A percentile compares a stretch with the other conserved stretches of the same genome.
phyloP scores from a whole-genome alignment of 2,797 vertebrate species.

The Acanthurus leucopareius region DNA sequence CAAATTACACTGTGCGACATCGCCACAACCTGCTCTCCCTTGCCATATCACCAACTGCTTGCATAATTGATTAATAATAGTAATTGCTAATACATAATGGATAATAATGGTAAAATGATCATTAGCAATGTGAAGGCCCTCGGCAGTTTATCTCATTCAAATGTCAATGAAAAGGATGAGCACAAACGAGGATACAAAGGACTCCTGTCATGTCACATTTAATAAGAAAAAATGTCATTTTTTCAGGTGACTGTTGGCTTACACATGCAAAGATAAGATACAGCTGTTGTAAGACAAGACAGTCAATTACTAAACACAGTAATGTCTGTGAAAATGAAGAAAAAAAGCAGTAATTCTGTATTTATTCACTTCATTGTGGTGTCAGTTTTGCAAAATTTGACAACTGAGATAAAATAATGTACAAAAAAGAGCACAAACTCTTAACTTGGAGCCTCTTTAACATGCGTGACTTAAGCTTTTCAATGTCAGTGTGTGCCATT shows the following conservation, averaged over 20 bases:
- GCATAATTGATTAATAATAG: slow-evolving; percentile 65
- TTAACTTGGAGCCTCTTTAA: too few relatives aligned
- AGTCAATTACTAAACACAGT: too few relatives aligned
- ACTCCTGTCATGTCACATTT: slow-evolving; percentile 18
- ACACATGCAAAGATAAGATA: background rate
- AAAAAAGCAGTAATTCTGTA: too few relatives aligned
- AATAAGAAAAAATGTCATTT: slow-evolving; percentile 20
- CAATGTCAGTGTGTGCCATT: too few relatives aligned
- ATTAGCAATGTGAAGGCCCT: slow-evolving; percentile 41
- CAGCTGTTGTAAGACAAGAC: background rate
- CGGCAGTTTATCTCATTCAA: slow-evolving; percentile 33
- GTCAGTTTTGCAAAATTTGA: too few relatives aligned
- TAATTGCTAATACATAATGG: slow-evolving; percentile 70
- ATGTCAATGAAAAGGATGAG: slow-evolving; percentile 20
- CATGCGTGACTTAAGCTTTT: too few relatives aligned
- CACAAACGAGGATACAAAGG: slow-evolving; percentile 3
- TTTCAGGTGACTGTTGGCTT: slow-evolving; percentile 13
- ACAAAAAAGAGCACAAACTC: too few relatives aligned
- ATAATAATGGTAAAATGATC: slow-evolving; percentile 60
- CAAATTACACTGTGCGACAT: slow-evolving; percentile 34
- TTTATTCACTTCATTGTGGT: too few relatives aligned
- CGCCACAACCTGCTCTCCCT: slow-evolving; percentile 30
- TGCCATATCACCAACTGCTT: slow-evolving; percentile 23
- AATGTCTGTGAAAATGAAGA: too few relatives aligned
- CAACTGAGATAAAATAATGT: too few relatives aligned